These are phyloP conservation scores for Sogatella furcifera DNA, from an alignment of 1,140 invertebrate genomes.

Conservation along the genomic window DNA sequence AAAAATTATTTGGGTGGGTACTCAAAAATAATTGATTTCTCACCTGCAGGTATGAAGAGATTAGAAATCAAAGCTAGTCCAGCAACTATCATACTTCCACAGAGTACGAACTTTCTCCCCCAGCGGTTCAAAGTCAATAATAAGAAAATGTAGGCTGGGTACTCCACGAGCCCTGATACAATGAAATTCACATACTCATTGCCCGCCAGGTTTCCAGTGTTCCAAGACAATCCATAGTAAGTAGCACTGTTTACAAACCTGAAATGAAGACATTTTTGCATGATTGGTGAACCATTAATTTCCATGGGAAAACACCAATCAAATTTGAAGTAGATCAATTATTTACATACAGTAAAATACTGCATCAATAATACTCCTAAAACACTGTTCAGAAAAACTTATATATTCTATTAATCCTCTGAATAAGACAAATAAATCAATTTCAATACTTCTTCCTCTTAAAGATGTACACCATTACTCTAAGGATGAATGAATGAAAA, in stretches of 20 bases:
- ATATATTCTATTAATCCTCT: too few relatives aligned
- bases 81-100: conserved; percentile 55
- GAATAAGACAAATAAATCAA: too few relatives aligned
- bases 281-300: too few relatives aligned
- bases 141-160: conserved; percentile 59
- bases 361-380: too few relatives aligned
- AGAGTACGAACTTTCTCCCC: conserved; percentile 57
- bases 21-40: conserved; percentile 12
- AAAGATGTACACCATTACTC: too few relatives aligned
- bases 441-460: too few relatives aligned
- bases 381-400: too few relatives aligned
- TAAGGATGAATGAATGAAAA: too few relatives aligned
- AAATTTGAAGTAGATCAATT: too few relatives aligned
- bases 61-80: conserved; percentile 49
- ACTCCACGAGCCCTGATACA: conserved; percentile 62
- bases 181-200: conserved; percentile 66
- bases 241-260: conserved; percentile 69
- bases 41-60: conserved; percentile 45
- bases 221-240: conserved; percentile 75
- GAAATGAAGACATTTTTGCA: conserved; percentile 19
- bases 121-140: conserved; percentile 58
- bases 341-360: too few relatives aligned
- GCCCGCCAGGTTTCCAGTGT: conserved; percentile 58
- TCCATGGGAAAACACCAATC: too few relatives aligned
- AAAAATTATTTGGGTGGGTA: too few relatives aligned